Conservation (phyloP, 1,140 invertebrate genomes). For the Agrypnia vestita region DNA sequence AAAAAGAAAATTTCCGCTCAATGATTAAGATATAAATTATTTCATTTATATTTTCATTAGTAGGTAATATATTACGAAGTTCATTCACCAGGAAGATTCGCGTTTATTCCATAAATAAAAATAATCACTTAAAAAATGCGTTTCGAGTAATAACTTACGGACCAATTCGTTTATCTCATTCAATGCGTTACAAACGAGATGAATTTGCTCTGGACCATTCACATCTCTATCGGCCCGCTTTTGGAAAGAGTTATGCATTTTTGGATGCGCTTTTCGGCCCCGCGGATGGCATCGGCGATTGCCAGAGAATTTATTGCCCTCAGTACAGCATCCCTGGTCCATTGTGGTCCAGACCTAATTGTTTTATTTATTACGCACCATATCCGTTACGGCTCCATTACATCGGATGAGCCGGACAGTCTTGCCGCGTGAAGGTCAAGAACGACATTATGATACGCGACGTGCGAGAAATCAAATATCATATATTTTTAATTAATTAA, state of each 20-base stretch:
- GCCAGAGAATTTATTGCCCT: conserved; percentile 30
- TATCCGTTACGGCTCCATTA: conserved; percentile 30
- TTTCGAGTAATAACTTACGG: too few relatives aligned
- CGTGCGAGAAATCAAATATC: too few relatives aligned
- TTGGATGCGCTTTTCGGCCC: conserved; percentile 10
- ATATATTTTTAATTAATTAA: too few relatives aligned
- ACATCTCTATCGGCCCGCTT: conserved; percentile 24
- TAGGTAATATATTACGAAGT: too few relatives aligned
- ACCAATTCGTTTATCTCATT: conserved; percentile 5
- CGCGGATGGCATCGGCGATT: conserved; percentile 25
- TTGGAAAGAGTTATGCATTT: conserved; percentile 39
- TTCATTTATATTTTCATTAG: too few relatives aligned
- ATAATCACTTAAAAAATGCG: too few relatives aligned
- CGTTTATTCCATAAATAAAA: too few relatives aligned
- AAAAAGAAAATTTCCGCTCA: too few relatives aligned
- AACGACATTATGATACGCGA: not conserved
- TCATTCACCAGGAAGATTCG: too few relatives aligned
- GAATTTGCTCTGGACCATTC: conserved; percentile 15
- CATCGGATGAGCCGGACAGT: not conserved
- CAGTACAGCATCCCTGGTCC: conserved; percentile 17
- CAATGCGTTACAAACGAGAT: not conserved
- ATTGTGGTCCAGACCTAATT: conserved; percentile 34
- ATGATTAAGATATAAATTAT: too few relatives aligned
- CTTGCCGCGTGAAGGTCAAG: not conserved
- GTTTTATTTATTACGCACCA: conserved; percentile 40